Evolutionary conservation across 2,797 vertebrate species (phyloP), one percentile per base, ranked within the genome.

Genomic region (Poecilia picta): DNA sequence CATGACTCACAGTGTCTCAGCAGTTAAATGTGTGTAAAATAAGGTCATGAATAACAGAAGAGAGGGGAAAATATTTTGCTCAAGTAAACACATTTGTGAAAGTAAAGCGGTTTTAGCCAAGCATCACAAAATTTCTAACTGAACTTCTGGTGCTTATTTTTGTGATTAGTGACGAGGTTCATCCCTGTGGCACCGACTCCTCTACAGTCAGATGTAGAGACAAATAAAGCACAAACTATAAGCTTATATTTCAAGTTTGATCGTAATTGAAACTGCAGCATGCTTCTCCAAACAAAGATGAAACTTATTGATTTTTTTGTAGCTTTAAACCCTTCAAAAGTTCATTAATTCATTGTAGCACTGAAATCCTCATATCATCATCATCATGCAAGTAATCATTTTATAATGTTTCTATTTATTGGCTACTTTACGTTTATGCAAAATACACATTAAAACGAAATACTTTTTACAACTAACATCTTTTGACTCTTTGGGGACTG

Each of bases 1-100:
- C 83, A 66, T 10, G 68, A 74, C 47, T 25, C 41, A 68, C 41
- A 68, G 73, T 47, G 49, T 81, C 45, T 81, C 28, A 46, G n/a
- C 75, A 77, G 31, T 77, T 31, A 43, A 81, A 83, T 78, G 68
- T 72, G 55, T 18, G 33, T 74, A 41, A 62, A 43, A 25, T 0
- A 68, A 8, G 15, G 25, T n/a, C 28, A 12, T 20, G 28, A 75
- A 18, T 46, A 70, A 66, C 41, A 57, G 10, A 57, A n/a, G 4
- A n/a, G 0, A n/a, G 25, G 8, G 25, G 36, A 20, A 10, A 20
- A 64, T 16, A 64, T 31, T 64, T 64, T 64, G 62, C 10, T 66
- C 2, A 66, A 39, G 33, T 20, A 20, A 66, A 18, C 62, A 10
- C 33, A 39, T 39, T 20, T 11, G 33, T 36, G 33, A 66, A 66